Percentiles rank a stretch among this genome's conserved stretches.
These are phyloP conservation scores for Columba guinea DNA, from an alignment of 2,797 vertebrate species.

Conservation along the genomic window DNA sequence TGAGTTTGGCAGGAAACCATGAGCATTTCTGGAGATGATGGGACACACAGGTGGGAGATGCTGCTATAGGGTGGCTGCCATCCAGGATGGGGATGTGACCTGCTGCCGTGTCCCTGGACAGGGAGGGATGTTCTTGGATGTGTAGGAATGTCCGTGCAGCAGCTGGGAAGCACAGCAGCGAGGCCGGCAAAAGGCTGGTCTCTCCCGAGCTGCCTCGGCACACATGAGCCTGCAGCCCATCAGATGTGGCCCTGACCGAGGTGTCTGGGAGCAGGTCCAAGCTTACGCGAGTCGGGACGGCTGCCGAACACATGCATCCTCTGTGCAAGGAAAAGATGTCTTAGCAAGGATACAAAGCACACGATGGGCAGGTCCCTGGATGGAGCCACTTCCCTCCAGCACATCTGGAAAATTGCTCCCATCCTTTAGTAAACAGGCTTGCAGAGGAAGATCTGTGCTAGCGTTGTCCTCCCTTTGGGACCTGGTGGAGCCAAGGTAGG, in stretches of 20 bases:
- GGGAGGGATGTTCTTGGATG: neutral
- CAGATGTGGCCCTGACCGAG: neutral
- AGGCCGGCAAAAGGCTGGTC: neutral
- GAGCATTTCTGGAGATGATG: neutral
- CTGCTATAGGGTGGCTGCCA: neutral
- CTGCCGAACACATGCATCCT: conserved; percentile 28
- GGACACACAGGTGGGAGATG: neutral
- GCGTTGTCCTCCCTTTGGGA: conserved; percentile 49
- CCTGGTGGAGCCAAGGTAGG: conserved; percentile 46
- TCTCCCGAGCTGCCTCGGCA: fast-evolving
- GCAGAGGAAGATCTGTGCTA: conserved; percentile 47
- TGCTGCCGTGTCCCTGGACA: fast-evolving
- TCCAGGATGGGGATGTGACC: neutral
- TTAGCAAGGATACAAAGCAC: neutral
- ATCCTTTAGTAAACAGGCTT: conserved; percentile 55
- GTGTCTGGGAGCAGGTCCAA: conserved; percentile 48
- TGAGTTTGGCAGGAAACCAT: neutral
- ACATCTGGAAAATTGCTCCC: conserved; percentile 67
- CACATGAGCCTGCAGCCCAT: neutral
- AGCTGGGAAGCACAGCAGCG: fast-evolving
- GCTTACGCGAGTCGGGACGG: neutral
- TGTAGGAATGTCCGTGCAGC: neutral
- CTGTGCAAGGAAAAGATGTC: neutral
- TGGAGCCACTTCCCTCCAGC: conserved; percentile 17
- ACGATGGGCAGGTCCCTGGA: neutral